Percentiles rank a stretch among this genome's conserved stretches.
These are phyloP conservation scores for Caradrina kadenii DNA, from an alignment of 2,888 invertebrate species.

Conservation along the genomic window DNA sequence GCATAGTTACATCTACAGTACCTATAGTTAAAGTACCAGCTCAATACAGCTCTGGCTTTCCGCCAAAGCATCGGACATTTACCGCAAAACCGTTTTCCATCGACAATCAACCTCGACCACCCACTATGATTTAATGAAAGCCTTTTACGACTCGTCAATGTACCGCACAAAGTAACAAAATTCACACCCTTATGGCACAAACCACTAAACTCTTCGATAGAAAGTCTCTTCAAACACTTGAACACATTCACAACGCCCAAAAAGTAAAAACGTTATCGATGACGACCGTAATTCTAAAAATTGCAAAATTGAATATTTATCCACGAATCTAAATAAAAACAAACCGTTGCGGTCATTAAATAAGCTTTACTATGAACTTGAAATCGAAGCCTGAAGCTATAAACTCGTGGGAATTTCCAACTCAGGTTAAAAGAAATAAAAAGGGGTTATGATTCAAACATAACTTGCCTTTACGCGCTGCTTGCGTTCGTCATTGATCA, in stretches of 20 bases:
- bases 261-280: neutral
- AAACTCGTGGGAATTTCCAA: slow-evolving; percentile 76
- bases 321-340: slow-evolving; percentile 51
- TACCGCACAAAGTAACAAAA: slow-evolving; percentile 40
- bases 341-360: slow-evolving; percentile 63
- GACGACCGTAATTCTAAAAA: slow-evolving; percentile 22
- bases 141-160: slow-evolving; percentile 51
- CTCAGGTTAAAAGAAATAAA: slow-evolving; percentile 68
- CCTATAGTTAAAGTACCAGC: slow-evolving; percentile 26
- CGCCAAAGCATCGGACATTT: slow-evolving; percentile 65
- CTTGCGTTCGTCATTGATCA: slow-evolving; percentile 57
- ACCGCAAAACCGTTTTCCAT: slow-evolving; percentile 67
- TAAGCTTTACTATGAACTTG: slow-evolving; percentile 69
- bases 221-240: neutral
- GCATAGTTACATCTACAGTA: slow-evolving; percentile 2
- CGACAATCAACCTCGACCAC: slow-evolving; percentile 59
- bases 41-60: slow-evolving; percentile 56
- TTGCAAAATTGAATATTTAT: slow-evolving; percentile 29
- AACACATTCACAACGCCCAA: neutral
- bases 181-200: slow-evolving; percentile 15
- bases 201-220: slow-evolving; percentile 7
- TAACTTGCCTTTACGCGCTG: slow-evolving; percentile 51
- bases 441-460: slow-evolving; percentile 75
- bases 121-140: slow-evolving; percentile 57
- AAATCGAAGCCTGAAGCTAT: slow-evolving; percentile 71